Conservation (phyloP, 2,113 vertebrate species). For the Cisticola juncidis region DNA sequence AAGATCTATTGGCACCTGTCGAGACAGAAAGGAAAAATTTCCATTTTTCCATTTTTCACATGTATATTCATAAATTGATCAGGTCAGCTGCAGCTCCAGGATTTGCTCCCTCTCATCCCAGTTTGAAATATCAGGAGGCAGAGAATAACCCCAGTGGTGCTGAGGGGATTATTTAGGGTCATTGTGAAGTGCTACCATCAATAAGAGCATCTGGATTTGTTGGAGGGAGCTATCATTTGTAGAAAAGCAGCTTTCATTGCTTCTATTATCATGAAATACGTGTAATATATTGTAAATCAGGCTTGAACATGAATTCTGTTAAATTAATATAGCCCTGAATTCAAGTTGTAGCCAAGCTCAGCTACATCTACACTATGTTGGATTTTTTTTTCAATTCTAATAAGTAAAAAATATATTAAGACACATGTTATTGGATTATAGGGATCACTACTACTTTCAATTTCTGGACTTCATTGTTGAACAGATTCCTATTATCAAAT, state of each 20-base stretch:
- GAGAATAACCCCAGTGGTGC: background rate
- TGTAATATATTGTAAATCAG: background rate
- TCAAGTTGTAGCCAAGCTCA: background rate
- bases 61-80: background rate
- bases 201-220: background rate
- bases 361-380: background rate
- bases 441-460: slow-evolving; percentile 40
- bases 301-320: background rate
- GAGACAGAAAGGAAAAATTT: background rate
- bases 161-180: background rate
- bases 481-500: slow-evolving; percentile 43
- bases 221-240: background rate
- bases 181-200: background rate
- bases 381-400: slow-evolving; percentile 23
- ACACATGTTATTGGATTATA: slow-evolving; percentile 42
- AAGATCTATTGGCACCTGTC: background rate
- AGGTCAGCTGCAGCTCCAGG: background rate
- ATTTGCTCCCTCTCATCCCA: background rate
- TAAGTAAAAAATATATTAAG: slow-evolving; percentile 50
- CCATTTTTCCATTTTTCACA: background rate
- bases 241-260: background rate
- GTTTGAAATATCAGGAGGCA: background rate
- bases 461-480: slow-evolving; percentile 28
- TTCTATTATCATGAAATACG: background rate
- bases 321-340: background rate